phyloP scores from a whole-genome alignment of 1,140 invertebrate species.

The Formica selysi region DNA sequence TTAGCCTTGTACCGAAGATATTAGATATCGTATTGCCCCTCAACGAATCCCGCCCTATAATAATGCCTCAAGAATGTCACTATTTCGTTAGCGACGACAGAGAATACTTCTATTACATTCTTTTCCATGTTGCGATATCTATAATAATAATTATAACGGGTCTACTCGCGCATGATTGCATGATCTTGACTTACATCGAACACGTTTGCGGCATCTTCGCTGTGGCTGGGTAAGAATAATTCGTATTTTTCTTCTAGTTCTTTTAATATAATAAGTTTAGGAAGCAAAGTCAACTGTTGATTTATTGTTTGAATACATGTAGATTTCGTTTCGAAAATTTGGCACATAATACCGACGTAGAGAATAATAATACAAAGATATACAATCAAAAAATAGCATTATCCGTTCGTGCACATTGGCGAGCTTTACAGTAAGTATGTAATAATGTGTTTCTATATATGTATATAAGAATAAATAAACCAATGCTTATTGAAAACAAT shows the following conservation, averaged over 20 bases:
- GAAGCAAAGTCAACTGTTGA: too few species aligned
- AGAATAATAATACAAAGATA: neutral
- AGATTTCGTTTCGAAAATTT: slow-evolving; percentile 34
- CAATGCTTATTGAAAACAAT: neutral
- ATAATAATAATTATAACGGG: neutral
- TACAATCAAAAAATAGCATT: slow-evolving; percentile 28
- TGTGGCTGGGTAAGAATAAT: slow-evolving; percentile 34
- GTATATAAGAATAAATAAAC: neutral
- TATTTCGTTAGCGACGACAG: slow-evolving; percentile 33
- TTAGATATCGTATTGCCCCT: slow-evolving; percentile 21
- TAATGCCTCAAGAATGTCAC: neutral
- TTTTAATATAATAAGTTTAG: too few species aligned
- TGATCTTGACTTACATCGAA: neutral
- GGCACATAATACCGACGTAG: neutral
- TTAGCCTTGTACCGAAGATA: neutral
- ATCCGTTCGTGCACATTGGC: neutral
- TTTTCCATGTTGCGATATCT: neutral
- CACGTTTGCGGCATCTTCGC: slow-evolving; percentile 58
- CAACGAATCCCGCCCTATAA: slow-evolving; percentile 33
- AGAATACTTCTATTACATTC: slow-evolving; percentile 41
- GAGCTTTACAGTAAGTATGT: slow-evolving; percentile 32
- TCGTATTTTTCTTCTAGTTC: neutral
- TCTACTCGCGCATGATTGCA: neutral
- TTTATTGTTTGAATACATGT: neutral
- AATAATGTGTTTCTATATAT: neutral